Base-by-base conservation (phyloP, 1,140 invertebrate species). In the Gerris buenoi region DNA sequence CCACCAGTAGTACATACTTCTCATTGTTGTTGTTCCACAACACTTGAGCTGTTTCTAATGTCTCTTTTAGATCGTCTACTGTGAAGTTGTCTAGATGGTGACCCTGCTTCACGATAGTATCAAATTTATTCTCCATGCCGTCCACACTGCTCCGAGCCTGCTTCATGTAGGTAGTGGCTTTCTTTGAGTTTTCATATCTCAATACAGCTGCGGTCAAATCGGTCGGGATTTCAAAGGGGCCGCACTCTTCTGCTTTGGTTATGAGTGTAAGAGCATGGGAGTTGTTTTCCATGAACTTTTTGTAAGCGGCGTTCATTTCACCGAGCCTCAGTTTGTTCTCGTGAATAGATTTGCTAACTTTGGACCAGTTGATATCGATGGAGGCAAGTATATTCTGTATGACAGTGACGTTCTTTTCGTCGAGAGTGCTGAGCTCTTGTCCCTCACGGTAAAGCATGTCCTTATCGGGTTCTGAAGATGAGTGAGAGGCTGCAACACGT, bases 361-460 rank as follows among this genome's bases (percentile, higher is more conserved):
- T 86, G 72, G 91, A 89, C 83, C 88, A 93, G 67, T 86, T 86
- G 27, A 84, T 83, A 70, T 93, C 89, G 46, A 89, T 82, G 0
- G 85, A 82, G 1, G 88, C 82, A 0, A 93, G 73, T 46, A 85
- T 84, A 67, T 88, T 87, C 76, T 93, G 90, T 66, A 93, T 86
- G 1, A 84, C 83, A 2, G 86, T 84, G 75, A 87, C 86, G 70
- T 88, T 88, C 27, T 84, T 83, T 69, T 89, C 85, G 77, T 93
- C 90, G 77, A 89, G 86, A 71, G 87, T 85, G 81, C 92, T 87
- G 46, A 93, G 75, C 64, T 85, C 79, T 23, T 86, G 79, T 0
- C 88, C 90, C 79, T 91, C 85, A 71, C 85, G 82, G 33, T 85
- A 81, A 1, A 89, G 77, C 63, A 80, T 77, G 61, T 85, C 79